Evolutionary conservation across 2,888 invertebrate genomes (phyloP), one percentile per base, ranked within the genome.

Genomic region (Tipula vernalis): DNA sequence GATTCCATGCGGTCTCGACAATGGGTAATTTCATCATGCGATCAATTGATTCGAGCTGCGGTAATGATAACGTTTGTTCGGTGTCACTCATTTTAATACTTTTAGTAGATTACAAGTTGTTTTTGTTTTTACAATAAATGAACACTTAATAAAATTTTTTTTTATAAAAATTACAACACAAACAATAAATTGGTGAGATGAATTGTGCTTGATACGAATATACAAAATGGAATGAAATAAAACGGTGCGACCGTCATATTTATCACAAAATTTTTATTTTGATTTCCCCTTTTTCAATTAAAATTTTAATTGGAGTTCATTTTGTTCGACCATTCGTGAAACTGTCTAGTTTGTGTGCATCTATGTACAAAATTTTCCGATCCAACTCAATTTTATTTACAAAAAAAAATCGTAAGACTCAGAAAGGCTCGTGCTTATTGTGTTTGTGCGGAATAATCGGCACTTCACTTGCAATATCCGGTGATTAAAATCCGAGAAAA

Each of bases 1-100:
- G 71, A 88, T 91, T 90, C 47, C 91, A 89, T 71, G 71, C 71
- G 28, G 71, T 71, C 28, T 71, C 71, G 10, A 71, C 2, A 71
- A 71, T 10, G 10, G 71, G 71, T 28, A 71, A 71, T 71, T 10
- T 71, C 12, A 71, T 10, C 28, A 71, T 71, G 2, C 71, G 71
- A 4, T 71, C 71, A 28, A 71, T 12, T 28, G 71, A 28, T 71
- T 71, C 71, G 28, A 71, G 71, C 12, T 71, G 71, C 10, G 18
- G 71, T 28, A 71, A 12, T 28, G 51, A 6, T 28, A 3, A 1
- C 3, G 71, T 3, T 71, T 71, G 28, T 28, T 18, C 10, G 71
- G 1, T 71, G 28, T 15, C 12, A 15, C 28, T 12, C 71, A 71
- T 71, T 15, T 57, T 57, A 8, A 6, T 57, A 28, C 2, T 28